Evolutionary conservation across 2,797 vertebrate genomes (phyloP), one percentile per base, ranked within the genome.

Genomic region (Tinamus major): DNA sequence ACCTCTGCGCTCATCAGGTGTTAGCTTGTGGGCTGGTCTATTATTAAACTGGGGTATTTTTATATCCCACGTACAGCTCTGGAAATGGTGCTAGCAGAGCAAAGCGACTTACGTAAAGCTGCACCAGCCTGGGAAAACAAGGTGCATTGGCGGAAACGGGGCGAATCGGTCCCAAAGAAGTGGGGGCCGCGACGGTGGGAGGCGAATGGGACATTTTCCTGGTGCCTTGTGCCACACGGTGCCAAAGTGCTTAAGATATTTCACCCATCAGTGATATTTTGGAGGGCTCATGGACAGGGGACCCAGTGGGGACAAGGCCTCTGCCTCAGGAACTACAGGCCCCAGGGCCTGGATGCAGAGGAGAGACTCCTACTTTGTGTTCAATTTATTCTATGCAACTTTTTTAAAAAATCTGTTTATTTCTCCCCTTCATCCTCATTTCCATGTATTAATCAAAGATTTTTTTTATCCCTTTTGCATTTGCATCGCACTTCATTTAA

Each of bases 31-130:
- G 27, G 90, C 89, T 83, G 95, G 82, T 91, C 3, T 90, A 75
- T 85, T 92, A 92, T 91, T 95, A 96, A 92, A 48, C 39, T 8
- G 3, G 9, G 63, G 70, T 96, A 92, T 89, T 96, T 92, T 95
- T 92, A 92, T 61, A 88, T 62, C n/a, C 23, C 59, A 31, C 53
- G 16, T 55, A 55, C 53, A 85, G 77, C 67, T 20, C 77, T 80
- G 81, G n/a, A 90, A 91, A 76, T 89, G 18, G 6, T 91, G 85
- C 74, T 61, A 88, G 77, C 27, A n/a, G 0, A 53, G 62, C 0
- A 26, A 55, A 35, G 85, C 93, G 91, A 94, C 79, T 96, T 91
- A 94, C 70, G 68, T 49, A 71, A 72, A 82, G 77, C 72, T 62
- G 85, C 27, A 46, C 21, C 39, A 91, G 49, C 67, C 76, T 37